Percentiles rank a stretch among this genome's conserved stretches.
phyloP scores from a whole-genome alignment of 2,888 invertebrate genomes.

The Galerucella nymphaeae region DNA sequence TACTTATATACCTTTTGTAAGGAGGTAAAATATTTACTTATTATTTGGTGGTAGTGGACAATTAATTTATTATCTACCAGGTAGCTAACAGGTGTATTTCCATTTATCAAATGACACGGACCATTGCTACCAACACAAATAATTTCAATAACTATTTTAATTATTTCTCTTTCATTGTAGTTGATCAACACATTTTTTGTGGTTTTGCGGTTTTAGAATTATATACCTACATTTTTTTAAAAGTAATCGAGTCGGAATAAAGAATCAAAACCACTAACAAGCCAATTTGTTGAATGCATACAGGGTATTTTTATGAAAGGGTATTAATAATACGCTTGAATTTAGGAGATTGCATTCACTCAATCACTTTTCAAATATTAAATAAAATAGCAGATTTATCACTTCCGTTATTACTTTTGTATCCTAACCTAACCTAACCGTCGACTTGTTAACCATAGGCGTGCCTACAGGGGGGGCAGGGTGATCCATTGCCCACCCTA shows the following conservation, averaged over 20 bases:
- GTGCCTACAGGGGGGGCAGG: too few species aligned
- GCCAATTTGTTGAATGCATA: conserved; percentile 3
- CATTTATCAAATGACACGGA: not conserved
- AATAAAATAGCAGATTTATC: too few species aligned
- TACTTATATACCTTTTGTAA: too few species aligned
- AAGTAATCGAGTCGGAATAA: conserved; percentile 12
- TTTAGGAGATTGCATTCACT: too few species aligned
- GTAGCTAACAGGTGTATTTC: not conserved
- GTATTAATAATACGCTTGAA: too few species aligned
- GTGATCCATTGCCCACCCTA: too few species aligned
- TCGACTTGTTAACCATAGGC: too few species aligned
- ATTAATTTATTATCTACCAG: not conserved
- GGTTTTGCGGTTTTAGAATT: conserved; percentile 29
- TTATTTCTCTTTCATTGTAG: conserved; percentile 3
- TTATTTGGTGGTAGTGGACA: too few species aligned
- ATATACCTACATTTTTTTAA: conserved; percentile 14
- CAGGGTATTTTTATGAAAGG: not conserved
- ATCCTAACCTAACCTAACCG: too few species aligned
- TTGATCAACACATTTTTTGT: conserved; percentile 16
- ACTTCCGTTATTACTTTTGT: too few species aligned
- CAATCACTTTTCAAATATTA: too few species aligned
- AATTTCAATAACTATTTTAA: conserved; percentile 14
- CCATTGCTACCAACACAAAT: not conserved
- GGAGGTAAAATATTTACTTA: too few species aligned
- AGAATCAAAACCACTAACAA: conserved; percentile 8